Evolutionary conservation across 2,888 invertebrate species (phyloP).

Genomic region (Exephanes ischioxanthus): DNA sequence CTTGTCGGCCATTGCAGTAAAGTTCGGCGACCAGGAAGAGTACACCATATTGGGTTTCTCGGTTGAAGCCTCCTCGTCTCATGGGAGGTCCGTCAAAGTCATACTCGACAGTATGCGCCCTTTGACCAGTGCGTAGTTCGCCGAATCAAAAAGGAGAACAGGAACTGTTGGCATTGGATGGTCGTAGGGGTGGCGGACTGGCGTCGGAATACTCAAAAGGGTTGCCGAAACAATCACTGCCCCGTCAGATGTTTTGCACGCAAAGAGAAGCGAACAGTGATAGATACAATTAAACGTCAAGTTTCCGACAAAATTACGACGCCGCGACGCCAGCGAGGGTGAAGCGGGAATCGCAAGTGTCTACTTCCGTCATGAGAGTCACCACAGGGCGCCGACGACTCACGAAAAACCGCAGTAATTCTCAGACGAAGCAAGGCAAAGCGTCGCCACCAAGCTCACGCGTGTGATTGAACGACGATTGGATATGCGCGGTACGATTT

Average conservation of each 20-base stretch:
- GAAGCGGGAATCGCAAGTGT: background rate
- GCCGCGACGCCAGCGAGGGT: background rate
- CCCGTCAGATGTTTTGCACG: background rate
- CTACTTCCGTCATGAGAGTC: background rate
- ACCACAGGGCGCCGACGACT: background rate
- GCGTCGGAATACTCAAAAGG: constrained; percentile 12
- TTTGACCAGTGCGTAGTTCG: constrained; percentile 46
- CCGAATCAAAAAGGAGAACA: constrained; percentile 32
- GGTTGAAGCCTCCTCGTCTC: constrained; percentile 31
- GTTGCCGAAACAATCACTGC: constrained; percentile 1
- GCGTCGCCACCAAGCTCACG: background rate
- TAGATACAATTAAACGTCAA: background rate
- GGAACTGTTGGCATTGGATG: background rate
- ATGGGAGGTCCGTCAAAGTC: constrained; percentile 28
- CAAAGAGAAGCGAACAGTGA: constrained; percentile 11
- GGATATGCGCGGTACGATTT: constrained; percentile 35
- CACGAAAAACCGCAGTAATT: constrained; percentile 23
- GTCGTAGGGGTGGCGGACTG: background rate
- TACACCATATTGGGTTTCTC: constrained; percentile 54
- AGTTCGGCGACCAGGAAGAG: constrained; percentile 12
- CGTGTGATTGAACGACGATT: constrained; percentile 51
- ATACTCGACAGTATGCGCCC: constrained; percentile 44
- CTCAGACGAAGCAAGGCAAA: constrained; percentile 26
- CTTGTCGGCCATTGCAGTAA: constrained; percentile 32
- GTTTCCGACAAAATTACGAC: constrained; percentile 13